These are phyloP conservation scores for Pantala flavescens DNA, from an alignment of 1,140 invertebrate genomes.

Conservation along the genomic window DNA sequence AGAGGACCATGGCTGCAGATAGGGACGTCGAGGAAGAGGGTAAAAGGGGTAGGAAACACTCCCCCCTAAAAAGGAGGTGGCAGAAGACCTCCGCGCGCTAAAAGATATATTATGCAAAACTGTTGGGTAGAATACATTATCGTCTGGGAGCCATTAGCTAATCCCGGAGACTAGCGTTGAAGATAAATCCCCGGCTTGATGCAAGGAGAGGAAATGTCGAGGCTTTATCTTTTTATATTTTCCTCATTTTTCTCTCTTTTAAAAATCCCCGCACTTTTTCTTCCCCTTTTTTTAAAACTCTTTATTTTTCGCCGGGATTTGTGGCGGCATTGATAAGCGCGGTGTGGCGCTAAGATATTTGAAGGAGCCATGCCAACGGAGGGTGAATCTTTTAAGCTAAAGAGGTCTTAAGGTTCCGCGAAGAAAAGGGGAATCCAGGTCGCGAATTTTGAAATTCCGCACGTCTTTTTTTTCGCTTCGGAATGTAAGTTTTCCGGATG, in stretches of 20 bases:
- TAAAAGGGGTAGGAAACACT: too few relatives aligned
- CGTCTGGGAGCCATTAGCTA: not conserved
- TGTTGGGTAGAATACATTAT: conserved; percentile 6
- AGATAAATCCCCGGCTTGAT: not conserved
- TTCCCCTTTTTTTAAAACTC: not conserved
- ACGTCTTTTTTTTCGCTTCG: too few relatives aligned
- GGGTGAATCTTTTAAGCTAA: not conserved
- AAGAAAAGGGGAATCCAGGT: not conserved
- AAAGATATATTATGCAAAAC: conserved; percentile 8
- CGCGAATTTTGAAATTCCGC: too few relatives aligned
- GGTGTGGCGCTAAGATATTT: not conserved
- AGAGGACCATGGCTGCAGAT: too few relatives aligned
- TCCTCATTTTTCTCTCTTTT: not conserved
- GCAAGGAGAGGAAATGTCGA: not conserved
- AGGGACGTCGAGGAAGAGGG: too few relatives aligned
- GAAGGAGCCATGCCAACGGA: not conserved
- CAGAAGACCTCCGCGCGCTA: not conserved
- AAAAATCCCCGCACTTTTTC: not conserved
- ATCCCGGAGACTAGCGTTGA: not conserved
- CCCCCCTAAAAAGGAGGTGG: too few relatives aligned
- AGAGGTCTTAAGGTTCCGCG: not conserved
- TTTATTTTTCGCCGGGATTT: not conserved
- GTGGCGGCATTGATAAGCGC: not conserved
- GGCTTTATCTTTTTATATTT: not conserved
- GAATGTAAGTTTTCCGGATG: too few relatives aligned